phyloP scores from a whole-genome alignment of 2,113 vertebrate species.

The Campylorhamphus procurvoides region DNA sequence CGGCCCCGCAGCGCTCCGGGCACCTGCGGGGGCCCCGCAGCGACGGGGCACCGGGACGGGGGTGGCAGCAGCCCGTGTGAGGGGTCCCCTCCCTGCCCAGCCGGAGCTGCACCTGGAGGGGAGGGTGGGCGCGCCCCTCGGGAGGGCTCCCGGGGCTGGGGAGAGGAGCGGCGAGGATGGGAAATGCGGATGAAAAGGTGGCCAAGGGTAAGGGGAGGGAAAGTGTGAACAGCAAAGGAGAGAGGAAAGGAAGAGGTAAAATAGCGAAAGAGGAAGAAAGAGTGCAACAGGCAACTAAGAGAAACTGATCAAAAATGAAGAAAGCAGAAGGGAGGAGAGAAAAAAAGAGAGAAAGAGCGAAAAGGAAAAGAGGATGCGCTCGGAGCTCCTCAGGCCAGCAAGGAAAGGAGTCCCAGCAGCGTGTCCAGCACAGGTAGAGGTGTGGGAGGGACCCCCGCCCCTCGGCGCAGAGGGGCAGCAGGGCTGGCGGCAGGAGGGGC shows the following conservation, averaged over 20 bases:
- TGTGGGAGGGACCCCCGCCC: not conserved
- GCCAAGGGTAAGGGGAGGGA: not conserved
- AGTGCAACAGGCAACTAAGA: not conserved
- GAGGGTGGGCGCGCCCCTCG: not conserved
- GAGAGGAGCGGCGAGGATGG: not conserved
- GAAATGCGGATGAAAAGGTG: not conserved
- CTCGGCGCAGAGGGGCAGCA: not conserved
- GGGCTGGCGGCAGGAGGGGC: not conserved
- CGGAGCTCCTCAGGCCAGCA: not conserved
- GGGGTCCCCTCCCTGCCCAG: not conserved
- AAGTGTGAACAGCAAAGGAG: not conserved
- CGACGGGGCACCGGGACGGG: slow-evolving; percentile 1
- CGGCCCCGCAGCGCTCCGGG: not conserved
- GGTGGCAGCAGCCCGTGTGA: not conserved
- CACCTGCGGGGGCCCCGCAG: not conserved
- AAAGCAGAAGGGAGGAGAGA: not conserved
- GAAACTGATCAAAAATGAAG: not conserved
- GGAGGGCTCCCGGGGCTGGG: not conserved
- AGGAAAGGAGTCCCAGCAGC: not conserved
- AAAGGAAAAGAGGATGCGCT: not conserved
- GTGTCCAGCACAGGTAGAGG: not conserved
- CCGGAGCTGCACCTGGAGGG: not conserved
- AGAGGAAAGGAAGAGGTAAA: not conserved
- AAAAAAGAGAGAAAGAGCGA: not conserved
- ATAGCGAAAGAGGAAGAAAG: not conserved